phyloP scores from a whole-genome alignment of 2,113 vertebrate genomes.

The Hippocampus barbouri region DNA sequence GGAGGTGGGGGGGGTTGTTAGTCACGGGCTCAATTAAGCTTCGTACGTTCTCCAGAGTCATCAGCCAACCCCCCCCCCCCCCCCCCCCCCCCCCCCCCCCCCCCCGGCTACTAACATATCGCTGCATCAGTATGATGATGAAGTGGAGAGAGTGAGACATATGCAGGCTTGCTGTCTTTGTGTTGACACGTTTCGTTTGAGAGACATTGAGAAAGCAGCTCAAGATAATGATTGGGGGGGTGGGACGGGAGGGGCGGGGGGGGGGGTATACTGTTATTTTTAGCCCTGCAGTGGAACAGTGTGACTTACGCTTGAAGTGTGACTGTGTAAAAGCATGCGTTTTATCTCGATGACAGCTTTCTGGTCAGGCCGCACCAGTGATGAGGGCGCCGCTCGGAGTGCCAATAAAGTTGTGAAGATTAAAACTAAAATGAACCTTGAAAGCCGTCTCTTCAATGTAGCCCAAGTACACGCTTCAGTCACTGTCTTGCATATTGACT shows the following conservation, averaged over 20 bases:
- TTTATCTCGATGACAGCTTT: background rate
- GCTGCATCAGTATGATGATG: slow-evolving; percentile 27
- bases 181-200: slow-evolving; percentile 21
- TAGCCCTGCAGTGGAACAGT: slow-evolving; percentile 19
- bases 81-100: too few species aligned
- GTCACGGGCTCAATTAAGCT: slow-evolving; percentile 2
- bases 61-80: too few species aligned
- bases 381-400: background rate
- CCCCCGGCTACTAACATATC: slow-evolving; percentile 17
- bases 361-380: background rate
- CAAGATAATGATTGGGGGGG: slow-evolving; percentile 5
- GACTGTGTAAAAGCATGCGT: background rate
- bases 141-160: slow-evolving; percentile 15
- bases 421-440: background rate
- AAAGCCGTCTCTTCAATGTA: background rate
- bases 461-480: background rate
- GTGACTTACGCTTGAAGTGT: background rate
- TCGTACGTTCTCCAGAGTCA: slow-evolving; percentile 20
- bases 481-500: too few species aligned
- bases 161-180: background rate
- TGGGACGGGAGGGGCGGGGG: too few species aligned
- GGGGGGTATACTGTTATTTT: slow-evolving; percentile 30
- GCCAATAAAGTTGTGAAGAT: background rate
- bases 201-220: slow-evolving; percentile 10
- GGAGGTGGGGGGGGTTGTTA: slow-evolving; percentile 8